A percentile compares a stretch with the other conserved stretches of the same genome.
Conservation (phyloP, 2,113 vertebrate species). For the Apteryx mantelli region DNA sequence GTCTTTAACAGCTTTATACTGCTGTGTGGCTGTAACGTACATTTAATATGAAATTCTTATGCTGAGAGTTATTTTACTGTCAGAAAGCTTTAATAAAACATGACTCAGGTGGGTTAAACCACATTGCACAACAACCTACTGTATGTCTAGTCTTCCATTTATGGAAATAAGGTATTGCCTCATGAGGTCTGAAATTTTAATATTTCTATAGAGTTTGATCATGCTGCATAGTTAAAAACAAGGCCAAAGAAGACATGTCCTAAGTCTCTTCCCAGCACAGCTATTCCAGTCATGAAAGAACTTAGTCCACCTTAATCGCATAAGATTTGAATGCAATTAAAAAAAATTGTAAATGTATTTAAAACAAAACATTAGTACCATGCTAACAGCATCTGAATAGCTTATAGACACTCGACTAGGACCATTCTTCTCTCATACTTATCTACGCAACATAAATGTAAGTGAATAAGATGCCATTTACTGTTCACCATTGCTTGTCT, state of each 20-base stretch:
- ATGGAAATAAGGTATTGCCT: rapidly evolving
- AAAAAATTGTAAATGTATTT: background rate
- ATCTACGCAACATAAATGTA: background rate
- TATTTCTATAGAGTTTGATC: background rate
- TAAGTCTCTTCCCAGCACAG: background rate
- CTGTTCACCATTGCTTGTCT: background rate
- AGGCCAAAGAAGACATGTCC: background rate
- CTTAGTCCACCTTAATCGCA: background rate
- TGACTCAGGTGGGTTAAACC: background rate
- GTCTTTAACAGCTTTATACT: background rate
- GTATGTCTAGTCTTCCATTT: background rate
- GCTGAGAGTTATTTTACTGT: background rate
- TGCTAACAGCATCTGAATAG: background rate
- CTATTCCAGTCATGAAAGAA: background rate
- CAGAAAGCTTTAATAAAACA: constrained; percentile 11
- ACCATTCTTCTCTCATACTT: background rate
- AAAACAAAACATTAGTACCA: background rate
- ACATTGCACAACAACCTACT: background rate
- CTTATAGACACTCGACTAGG: background rate
- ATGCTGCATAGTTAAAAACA: background rate
- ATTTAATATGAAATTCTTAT: background rate
- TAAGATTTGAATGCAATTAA: background rate
- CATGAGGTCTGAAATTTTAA: background rate
- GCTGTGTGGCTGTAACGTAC: background rate
- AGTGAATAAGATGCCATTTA: background rate